phyloP scores from a whole-genome alignment of 2,113 vertebrate genomes.

The Hipposideros armiger region DNA sequence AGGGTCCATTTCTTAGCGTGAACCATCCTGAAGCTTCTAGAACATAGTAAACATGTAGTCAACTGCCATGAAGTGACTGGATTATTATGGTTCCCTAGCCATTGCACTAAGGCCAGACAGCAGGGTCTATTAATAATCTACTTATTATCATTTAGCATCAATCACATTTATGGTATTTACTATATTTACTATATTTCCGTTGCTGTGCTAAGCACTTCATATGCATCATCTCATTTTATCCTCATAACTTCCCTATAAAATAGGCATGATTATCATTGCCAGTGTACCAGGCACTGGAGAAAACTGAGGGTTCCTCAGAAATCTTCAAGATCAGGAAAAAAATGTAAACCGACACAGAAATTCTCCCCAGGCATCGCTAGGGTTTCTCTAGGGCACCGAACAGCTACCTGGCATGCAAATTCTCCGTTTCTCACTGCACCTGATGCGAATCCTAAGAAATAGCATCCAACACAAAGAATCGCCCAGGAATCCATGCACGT shows the following conservation, averaged over 20 bases:
- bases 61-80: neutral
- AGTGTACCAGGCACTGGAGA: neutral
- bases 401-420: neutral
- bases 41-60: neutral
- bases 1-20: slow-evolving; percentile 90
- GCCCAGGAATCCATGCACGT: rapidly evolving
- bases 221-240: neutral
- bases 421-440: neutral
- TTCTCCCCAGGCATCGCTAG: neutral
- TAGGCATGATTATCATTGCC: neutral
- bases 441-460: neutral
- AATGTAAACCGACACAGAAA: neutral
- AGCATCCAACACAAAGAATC: neutral
- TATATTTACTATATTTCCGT: neutral
- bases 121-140: neutral
- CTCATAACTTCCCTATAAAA: neutral
- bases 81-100: neutral
- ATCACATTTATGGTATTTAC: neutral
- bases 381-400: neutral
- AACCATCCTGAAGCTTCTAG: slow-evolving; percentile 86
- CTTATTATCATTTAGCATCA: neutral
- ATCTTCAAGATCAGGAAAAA: neutral
- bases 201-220: neutral
- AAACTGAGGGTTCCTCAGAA: neutral
- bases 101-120: neutral